Percentiles rank a stretch among this genome's conserved stretches.
Evolutionary conservation across 2,797 vertebrate genomes (phyloP).

Genomic region (Halcyon smyrnensis): DNA sequence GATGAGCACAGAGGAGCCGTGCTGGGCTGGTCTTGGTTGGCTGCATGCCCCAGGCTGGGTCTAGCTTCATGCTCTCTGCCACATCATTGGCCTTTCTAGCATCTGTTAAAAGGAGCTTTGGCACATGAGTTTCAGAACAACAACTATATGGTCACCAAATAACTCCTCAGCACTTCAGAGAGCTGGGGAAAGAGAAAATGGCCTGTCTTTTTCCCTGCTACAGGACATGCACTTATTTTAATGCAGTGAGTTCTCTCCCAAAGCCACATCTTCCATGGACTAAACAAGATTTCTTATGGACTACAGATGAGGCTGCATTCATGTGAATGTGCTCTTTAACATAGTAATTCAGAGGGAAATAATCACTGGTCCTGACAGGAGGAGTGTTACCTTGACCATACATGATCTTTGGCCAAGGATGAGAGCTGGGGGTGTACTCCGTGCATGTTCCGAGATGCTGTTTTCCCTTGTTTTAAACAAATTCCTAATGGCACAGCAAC

Average conservation of each 20-base stretch:
- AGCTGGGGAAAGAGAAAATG: background rate
- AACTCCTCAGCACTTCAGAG: background rate
- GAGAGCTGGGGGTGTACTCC: background rate
- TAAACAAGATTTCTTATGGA: background rate
- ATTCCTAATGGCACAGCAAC: background rate
- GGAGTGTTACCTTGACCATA: background rate
- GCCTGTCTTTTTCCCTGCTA: background rate
- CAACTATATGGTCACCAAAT: background rate
- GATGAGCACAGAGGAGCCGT: background rate
- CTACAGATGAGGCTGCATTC: background rate
- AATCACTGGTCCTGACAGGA: slow-evolving; percentile 11
- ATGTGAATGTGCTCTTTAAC: background rate
- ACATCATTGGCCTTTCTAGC: background rate
- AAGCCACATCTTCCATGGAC: background rate
- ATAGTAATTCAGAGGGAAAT: background rate
- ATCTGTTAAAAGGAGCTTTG: background rate
- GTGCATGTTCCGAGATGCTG: background rate
- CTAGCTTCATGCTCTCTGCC: background rate
- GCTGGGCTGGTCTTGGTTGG: background rate
- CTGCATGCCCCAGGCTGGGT: background rate
- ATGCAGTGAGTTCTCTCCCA: background rate
- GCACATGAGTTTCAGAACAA: background rate
- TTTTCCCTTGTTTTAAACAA: slow-evolving; percentile 5
- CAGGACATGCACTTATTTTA: background rate
- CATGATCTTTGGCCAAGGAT: background rate